Percentiles rank a stretch among this genome's conserved stretches.
These are phyloP conservation scores for Glaucomys volans DNA, from an alignment of 2,113 vertebrate genomes.

Conservation along the genomic window DNA sequence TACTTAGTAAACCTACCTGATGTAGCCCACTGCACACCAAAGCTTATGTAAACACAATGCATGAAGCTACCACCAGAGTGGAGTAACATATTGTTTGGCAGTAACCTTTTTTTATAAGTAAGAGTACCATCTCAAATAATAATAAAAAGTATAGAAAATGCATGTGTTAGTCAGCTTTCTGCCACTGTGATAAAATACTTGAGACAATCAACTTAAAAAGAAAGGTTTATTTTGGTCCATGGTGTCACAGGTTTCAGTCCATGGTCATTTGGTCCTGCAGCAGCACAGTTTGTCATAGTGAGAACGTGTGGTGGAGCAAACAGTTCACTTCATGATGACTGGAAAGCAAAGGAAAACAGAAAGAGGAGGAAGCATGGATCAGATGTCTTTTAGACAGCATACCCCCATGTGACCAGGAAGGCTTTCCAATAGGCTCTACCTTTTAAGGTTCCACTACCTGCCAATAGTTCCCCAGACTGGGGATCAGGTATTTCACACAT, in stretches of 20 bases:
- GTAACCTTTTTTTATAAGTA: neutral
- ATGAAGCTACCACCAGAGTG: neutral
- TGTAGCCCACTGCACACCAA: neutral
- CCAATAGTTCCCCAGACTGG: neutral
- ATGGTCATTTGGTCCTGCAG: too few relatives aligned
- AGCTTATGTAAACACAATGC: neutral
- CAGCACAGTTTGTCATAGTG: too few relatives aligned
- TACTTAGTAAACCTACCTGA: neutral
- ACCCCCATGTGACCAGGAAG: neutral
- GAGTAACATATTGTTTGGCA: too few relatives aligned
- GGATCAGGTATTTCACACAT: neutral
- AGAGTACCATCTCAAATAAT: neutral
- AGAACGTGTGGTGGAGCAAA: fast-evolving
- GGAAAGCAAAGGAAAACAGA: neutral
- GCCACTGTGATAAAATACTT: neutral
- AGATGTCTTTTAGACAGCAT: neutral
- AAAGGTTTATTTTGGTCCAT: neutral
- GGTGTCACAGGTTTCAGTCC: neutral
- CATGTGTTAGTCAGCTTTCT: neutral
- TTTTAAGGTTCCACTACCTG: neutral
- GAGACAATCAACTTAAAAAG: neutral
- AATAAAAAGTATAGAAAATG: neutral
- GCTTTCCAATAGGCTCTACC: fast-evolving
- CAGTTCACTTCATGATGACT: neutral
- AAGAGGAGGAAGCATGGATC: too few relatives aligned